These are phyloP conservation scores for Karalla daura DNA, from an alignment of 2,797 vertebrate species.

Conservation along the genomic window DNA sequence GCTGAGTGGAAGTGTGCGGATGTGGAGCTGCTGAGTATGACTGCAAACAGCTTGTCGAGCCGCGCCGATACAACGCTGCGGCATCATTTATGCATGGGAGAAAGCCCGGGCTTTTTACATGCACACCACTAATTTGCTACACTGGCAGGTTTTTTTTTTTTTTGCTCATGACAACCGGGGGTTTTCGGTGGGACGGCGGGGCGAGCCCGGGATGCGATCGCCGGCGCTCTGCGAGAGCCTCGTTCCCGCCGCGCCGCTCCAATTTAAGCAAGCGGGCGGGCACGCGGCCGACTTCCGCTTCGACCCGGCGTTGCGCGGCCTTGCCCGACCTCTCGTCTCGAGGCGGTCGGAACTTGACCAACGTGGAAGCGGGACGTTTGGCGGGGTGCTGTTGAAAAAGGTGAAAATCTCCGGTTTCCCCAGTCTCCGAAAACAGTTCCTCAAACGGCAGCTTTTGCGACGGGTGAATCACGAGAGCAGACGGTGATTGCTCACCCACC, in stretches of 20 bases:
- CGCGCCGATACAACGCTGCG: constrained; percentile 68
- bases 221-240: constrained; percentile 37
- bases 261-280: constrained; percentile 36
- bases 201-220: constrained; percentile 31
- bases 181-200: constrained; percentile 52
- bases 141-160: constrained; percentile 77
- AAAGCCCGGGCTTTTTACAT: constrained; percentile 75
- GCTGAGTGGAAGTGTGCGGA: constrained; percentile 72
- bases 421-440: neutral
- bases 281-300: too few species aligned
- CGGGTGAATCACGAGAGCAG: neutral
- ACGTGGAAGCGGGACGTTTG: too few species aligned
- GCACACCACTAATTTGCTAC: constrained; percentile 76
- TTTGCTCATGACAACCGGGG: constrained; percentile 59
- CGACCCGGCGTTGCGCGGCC: too few species aligned
- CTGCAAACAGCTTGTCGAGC: constrained; percentile 77
- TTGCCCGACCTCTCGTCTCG: too few species aligned
- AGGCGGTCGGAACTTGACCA: too few species aligned
- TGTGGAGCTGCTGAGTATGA: constrained; percentile 73
- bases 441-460: neutral
- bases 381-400: too few species aligned
- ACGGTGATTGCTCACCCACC: too few species aligned
- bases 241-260: constrained; percentile 25
- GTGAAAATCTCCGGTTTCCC: neutral
- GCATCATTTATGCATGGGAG: constrained; percentile 80